Evolutionary conservation across 2,113 vertebrate species (phyloP).

Genomic region (Natator depressus): DNA sequence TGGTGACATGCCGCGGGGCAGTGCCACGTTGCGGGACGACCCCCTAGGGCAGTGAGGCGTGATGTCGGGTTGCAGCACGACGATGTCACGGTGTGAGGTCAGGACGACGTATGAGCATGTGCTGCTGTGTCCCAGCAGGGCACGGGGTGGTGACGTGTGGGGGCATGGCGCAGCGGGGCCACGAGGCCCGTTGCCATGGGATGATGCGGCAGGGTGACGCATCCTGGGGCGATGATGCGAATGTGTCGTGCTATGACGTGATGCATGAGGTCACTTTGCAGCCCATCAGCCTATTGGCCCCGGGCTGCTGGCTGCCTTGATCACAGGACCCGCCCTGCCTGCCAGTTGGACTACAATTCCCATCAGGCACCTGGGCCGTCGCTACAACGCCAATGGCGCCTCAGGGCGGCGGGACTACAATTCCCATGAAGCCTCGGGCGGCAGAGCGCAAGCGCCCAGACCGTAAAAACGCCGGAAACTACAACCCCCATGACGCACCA

Average conservation of each 20-base stretch:
- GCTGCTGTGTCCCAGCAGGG: too few species aligned
- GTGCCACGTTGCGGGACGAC: neutral
- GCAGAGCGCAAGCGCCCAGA: rapidly evolving
- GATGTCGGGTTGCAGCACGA: neutral
- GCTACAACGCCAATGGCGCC: neutral
- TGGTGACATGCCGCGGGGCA: neutral
- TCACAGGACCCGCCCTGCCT: neutral
- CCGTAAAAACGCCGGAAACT: neutral
- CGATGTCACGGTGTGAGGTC: neutral
- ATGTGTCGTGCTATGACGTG: neutral
- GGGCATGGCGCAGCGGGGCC: too few species aligned
- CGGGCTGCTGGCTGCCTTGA: too few species aligned
- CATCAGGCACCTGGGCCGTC: neutral
- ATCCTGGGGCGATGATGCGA: neutral
- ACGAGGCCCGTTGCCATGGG: too few species aligned
- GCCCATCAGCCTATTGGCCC: too few species aligned
- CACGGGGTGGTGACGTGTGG: too few species aligned
- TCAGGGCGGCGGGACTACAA: neutral
- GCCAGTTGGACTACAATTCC: neutral
- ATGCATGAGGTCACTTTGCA: too few species aligned
- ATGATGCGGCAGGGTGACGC: neutral
- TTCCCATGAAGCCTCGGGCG: rapidly evolving
- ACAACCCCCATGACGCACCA: neutral
- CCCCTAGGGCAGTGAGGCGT: too few species aligned
- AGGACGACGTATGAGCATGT: neutral